These are phyloP conservation scores for Lepidochrysops patricia DNA, from an alignment of 2,888 invertebrate species.

Conservation along the genomic window DNA sequence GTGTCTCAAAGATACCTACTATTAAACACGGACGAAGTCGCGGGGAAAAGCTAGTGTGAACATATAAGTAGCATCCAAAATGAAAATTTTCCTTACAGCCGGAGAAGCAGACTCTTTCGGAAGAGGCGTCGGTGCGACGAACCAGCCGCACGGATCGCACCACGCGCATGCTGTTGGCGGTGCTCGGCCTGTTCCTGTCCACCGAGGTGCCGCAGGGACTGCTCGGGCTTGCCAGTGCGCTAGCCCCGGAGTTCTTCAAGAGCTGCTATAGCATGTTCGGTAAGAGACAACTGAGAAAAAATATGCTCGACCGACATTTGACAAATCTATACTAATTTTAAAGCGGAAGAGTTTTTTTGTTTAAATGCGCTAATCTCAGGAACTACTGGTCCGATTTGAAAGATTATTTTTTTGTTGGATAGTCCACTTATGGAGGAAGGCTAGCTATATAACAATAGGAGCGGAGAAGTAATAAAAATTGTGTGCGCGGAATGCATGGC, in stretches of 20 bases:
- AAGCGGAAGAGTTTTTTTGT: background rate
- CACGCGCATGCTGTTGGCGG: slow-evolving; percentile 91
- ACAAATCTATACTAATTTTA: no score
- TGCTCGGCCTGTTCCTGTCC: slow-evolving; percentile 88
- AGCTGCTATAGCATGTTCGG: slow-evolving; percentile 88
- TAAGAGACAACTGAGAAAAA: slow-evolving; percentile 50
- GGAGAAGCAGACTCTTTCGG: slow-evolving; percentile 61
- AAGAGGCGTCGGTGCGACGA: slow-evolving; percentile 51
- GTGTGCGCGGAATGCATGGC: no score
- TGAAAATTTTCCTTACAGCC: slow-evolving; percentile 33
- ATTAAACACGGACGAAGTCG: no score
- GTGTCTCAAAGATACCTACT: no score
- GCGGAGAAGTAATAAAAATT: no score
- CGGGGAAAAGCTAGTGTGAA: no score
- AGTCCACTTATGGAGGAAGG: no score
- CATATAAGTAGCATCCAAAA: background rate
- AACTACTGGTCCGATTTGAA: no score
- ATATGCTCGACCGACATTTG: no score
- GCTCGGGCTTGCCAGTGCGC: slow-evolving; percentile 85
- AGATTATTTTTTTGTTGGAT: no score
- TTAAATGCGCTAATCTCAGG: no score
- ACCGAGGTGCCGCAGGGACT: slow-evolving; percentile 94
- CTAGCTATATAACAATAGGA: no score
- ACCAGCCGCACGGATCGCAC: slow-evolving; percentile 83
- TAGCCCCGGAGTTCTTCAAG: slow-evolving; percentile 84